Evolutionary conservation across 2,888 invertebrate genomes (phyloP).

Genomic region (Anoplius nigerrimus): DNA sequence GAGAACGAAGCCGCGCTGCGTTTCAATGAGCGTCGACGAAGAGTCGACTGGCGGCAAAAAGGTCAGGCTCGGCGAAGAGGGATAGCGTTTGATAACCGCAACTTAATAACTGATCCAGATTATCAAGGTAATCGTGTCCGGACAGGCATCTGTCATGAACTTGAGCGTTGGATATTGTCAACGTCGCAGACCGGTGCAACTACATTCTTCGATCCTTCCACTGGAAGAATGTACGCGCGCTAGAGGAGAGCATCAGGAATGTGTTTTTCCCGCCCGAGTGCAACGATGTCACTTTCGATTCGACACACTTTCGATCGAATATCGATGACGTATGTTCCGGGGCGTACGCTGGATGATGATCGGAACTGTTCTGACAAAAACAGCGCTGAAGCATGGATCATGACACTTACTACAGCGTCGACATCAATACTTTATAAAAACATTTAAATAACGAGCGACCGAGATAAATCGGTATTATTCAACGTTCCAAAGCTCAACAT

Average conservation of each 20-base stretch:
- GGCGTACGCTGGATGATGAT: too few species aligned
- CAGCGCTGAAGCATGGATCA: too few species aligned
- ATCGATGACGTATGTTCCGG: neutral
- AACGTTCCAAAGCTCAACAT: too few species aligned
- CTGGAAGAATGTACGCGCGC: conserved; percentile 31
- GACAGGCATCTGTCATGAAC: conserved; percentile 17
- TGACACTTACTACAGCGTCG: too few species aligned
- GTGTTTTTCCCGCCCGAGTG: conserved; percentile 31
- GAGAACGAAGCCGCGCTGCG: too few species aligned
- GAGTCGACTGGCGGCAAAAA: too few species aligned
- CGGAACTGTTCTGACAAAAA: too few species aligned
- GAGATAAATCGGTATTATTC: too few species aligned
- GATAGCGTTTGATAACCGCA: too few species aligned
- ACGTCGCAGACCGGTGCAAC: conserved; percentile 40
- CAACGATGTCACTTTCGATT: conserved; percentile 38
- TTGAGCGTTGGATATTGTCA: conserved; percentile 15
- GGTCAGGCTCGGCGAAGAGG: too few species aligned
- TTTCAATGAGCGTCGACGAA: conserved; percentile 16
- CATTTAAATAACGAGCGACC: too few species aligned
- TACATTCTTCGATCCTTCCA: conserved; percentile 38
- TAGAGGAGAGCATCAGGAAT: conserved; percentile 26
- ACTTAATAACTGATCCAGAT: neutral
- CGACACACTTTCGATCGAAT: conserved; percentile 36
- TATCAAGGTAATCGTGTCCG: conserved; percentile 31
- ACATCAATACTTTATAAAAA: too few species aligned